Evolutionary conservation across 2,113 vertebrate species (phyloP).

Genomic region (Abramis brama): DNA sequence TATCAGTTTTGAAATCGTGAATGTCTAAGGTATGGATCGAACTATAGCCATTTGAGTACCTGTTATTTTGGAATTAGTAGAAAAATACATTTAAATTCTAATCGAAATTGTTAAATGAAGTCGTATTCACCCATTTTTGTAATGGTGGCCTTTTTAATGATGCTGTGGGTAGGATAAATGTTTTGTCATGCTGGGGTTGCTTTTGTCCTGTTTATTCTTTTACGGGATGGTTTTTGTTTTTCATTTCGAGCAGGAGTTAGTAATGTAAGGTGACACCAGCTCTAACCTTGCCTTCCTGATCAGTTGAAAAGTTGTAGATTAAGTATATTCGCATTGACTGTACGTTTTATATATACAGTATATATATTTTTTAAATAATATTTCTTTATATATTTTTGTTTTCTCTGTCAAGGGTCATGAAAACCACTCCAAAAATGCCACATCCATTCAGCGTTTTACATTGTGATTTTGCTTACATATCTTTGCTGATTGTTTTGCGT

Average conservation of each 20-base stretch:
- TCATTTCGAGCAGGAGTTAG: not conserved
- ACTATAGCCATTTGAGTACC: not conserved
- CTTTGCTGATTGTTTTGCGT: not conserved
- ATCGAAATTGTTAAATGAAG: not conserved
- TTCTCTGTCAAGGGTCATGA: slow-evolving; percentile 21
- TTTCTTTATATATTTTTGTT: slow-evolving; percentile 8
- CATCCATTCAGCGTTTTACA: not conserved
- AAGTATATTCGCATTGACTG: not conserved
- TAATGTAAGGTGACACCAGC: slow-evolving; percentile 26
- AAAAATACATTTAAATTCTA: not conserved
- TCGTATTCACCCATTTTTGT: not conserved
- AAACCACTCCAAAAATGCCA: slow-evolving; percentile 16
- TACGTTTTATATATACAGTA: not conserved
- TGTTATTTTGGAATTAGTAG: not conserved
- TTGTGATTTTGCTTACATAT: not conserved
- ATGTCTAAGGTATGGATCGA: not conserved
- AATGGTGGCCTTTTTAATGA: slow-evolving; percentile 21
- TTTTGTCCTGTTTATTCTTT: not conserved
- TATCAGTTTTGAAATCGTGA: slow-evolving; percentile 13
- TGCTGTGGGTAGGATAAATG: not conserved
- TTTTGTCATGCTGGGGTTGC: slow-evolving; percentile 12
- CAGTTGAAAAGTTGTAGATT: not conserved
- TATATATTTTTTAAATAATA: not conserved
- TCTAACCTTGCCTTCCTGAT: not conserved
- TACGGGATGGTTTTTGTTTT: not conserved